Base-by-base conservation (phyloP, 2,888 invertebrate genomes). In the Keiferia lycopersicella region DNA sequence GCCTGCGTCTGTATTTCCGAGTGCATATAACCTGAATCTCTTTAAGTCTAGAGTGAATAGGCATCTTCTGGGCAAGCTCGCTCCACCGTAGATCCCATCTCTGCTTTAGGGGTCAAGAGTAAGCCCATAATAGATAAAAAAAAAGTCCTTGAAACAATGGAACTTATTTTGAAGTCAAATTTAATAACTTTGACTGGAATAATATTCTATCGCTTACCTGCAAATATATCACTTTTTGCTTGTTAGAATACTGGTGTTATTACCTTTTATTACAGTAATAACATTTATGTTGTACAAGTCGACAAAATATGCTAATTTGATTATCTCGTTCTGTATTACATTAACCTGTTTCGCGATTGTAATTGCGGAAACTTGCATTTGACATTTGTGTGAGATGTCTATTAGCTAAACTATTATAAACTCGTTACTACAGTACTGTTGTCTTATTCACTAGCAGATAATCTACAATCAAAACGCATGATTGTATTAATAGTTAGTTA, bases 231-330 rank as follows among this genome's bases (percentile, higher is more conserved):
- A 45, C 45, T 45, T 45, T 45, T 45, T 45, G 45, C 45, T 45
- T 14, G 41, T 41, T 14, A 30, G 34, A 10, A 4, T 8, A n/a
- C 45, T n/a, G 45, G 16, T 45, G n/a, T 45, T 45, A 45, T 45
- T 45, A 45, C 45, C 45, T 45, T 45, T 45, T 45, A 45, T 45
- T 45, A n/a, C 45, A 45, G 45, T 45, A 45, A n/a, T 45, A 45
- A 45, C n/a, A 4, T 45, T 45, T 45, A 45, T 45, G n/a, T 45
- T 45, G n/a, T 45, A 45, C 45, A 45, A 16, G n/a, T 45, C n/a
- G 45, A 16, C 45, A 45, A 45, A 11, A 45, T 45, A 45, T 45
- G 45, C n/a, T 45, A 45, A 45, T 45, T 45, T 45, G 45, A 45
- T 16, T 45, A 41, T 14, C 41, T 41, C 11, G 41, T 41, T 41